Evolutionary conservation across 2,113 vertebrate species (phyloP), one percentile per base, ranked within the genome.

Genomic region (Pterocles burchelli): DNA sequence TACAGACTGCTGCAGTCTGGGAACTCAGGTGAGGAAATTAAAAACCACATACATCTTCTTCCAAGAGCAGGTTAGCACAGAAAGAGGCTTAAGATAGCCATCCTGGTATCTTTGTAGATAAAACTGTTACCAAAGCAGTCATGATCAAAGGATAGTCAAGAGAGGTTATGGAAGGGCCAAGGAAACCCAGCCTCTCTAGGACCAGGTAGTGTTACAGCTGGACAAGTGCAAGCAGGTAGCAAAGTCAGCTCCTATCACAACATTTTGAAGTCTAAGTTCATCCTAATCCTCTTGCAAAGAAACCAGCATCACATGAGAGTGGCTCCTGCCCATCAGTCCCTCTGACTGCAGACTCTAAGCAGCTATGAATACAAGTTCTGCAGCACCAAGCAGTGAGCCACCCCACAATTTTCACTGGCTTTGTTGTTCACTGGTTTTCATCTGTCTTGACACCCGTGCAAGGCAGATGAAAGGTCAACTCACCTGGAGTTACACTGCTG

Each of bases 121-220:
- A 22, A 88, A 76, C 48, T 41, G 38, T 55, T 18, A 62, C 29
- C 70, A 52, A 65, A 52, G 43, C 17, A 88, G 17, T n/a, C 3
- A 4, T 0, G 0, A 62, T 1, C 0, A 3, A 79, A 72, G 18
- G 19, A 62, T 7, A 78, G 31, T 59, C 52, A 70, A 28, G 1
- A 48, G 54, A 70, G 51, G 34, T 48, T 52, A 68, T 85, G 45
- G 67, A 85, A 25, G 19, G 43, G 61, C 29, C 29, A 72, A 65
- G n/a, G 34, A 36, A 68, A 72, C 7, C 11, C 77, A 81, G 11
- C 38, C 19, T 52, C 54, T 82, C 26, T 9, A 55, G 25, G 46
- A 34, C 21, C 11, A 2, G 59, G 41, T 17, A 29, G 19, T 8
- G 28, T 12, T 38, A 22, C 28, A 94, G 54, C 25, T 51, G 43